Conservation (phyloP, 1,140 invertebrate species). For the Polypedilum pembai region DNA sequence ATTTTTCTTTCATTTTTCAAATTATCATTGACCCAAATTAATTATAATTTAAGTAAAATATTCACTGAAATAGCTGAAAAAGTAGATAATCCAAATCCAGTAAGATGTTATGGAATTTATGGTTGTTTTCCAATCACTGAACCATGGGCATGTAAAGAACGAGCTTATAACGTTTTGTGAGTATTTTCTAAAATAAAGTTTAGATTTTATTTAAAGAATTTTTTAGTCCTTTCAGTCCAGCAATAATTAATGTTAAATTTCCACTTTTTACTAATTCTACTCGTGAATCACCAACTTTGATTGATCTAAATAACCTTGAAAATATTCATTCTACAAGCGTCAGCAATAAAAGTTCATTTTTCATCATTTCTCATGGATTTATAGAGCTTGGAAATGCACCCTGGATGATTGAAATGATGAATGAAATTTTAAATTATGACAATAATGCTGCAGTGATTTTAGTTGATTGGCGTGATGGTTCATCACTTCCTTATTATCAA, state of each 20-base stretch:
- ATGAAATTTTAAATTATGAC: conserved; percentile 56
- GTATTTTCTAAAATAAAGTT: not conserved
- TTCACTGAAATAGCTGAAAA: conserved; percentile 38
- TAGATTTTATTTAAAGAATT: not conserved
- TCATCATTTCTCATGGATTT: conserved; percentile 77
- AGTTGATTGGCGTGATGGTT: conserved; percentile 78
- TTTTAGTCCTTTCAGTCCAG: conserved; percentile 54
- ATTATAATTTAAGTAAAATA: not conserved
- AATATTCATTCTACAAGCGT: conserved; percentile 53
- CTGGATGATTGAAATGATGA: conserved; percentile 61
- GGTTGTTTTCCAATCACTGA: conserved; percentile 74
- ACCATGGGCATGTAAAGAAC: conserved; percentile 67
- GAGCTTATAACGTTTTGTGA: conserved; percentile 61
- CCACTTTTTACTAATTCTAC: conserved; percentile 49
- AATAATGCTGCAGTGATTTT: conserved; percentile 60
- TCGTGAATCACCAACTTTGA: conserved; percentile 47
- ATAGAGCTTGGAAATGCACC: conserved; percentile 69
- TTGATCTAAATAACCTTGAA: conserved; percentile 56
- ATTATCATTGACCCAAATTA: too few species aligned
- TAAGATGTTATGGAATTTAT: conserved; percentile 65
- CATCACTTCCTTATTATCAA: conserved; percentile 79
- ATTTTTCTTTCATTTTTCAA: too few species aligned
- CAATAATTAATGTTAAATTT: conserved; percentile 49
- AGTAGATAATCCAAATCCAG: conserved; percentile 42
- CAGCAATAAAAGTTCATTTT: conserved; percentile 54